Percentiles rank a stretch among this genome's conserved stretches.
phyloP scores from a whole-genome alignment of 1,140 invertebrate species.

The Argopecten irradians region DNA sequence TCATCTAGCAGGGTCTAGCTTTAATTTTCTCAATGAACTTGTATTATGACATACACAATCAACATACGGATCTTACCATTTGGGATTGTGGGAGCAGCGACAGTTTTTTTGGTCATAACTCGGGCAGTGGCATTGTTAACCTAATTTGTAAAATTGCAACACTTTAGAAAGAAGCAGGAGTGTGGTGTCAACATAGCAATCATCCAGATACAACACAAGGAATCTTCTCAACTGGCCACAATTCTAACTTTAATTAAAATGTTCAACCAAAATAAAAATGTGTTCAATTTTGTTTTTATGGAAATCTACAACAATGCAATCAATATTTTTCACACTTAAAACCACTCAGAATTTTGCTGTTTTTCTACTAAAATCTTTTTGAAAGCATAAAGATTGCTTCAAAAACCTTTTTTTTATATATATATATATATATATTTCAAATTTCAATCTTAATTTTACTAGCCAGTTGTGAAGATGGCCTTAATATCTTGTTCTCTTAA shows the following conservation, averaged over 20 bases:
- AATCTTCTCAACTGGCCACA: slow-evolving; percentile 1
- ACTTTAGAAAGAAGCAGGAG: slow-evolving; percentile 55
- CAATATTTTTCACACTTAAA: neutral
- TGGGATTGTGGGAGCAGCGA: slow-evolving; percentile 87
- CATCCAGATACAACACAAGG: neutral
- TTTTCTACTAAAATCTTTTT: neutral
- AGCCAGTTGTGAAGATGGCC: neutral
- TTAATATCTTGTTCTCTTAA: slow-evolving; percentile 9
- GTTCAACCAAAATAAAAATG: neutral
- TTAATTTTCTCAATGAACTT: neutral
- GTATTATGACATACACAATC: slow-evolving; percentile 25
- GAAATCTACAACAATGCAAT: neutral
- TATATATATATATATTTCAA: neutral
- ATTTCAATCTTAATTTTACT: neutral
- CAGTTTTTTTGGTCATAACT: slow-evolving; percentile 96
- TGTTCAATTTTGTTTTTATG: neutral
- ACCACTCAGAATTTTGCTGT: neutral
- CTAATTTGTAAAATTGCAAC: slow-evolving; percentile 79
- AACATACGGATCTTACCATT: slow-evolving; percentile 86
- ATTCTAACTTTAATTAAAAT: neutral
- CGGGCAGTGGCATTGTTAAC: slow-evolving; percentile 98
- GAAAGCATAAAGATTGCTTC: neutral
- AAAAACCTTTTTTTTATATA: too few relatives aligned
- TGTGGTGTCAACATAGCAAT: slow-evolving; percentile 16
- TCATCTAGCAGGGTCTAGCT: slow-evolving; percentile 14